Percentiles rank a stretch among this genome's conserved stretches.
Conservation (phyloP, 2,888 invertebrate species). For the Linyphia triangularis region DNA sequence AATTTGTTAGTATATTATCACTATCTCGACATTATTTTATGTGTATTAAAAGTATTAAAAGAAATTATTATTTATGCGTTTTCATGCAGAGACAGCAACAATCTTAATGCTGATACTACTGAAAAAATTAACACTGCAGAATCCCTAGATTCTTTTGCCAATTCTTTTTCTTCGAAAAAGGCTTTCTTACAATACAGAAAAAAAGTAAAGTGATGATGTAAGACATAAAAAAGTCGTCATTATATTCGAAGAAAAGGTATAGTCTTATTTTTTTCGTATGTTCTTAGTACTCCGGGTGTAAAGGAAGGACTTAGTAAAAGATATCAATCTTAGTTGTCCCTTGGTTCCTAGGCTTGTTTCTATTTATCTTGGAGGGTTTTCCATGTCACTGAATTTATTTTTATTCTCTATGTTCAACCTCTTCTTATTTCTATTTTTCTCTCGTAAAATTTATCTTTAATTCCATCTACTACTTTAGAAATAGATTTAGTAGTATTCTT, state of each 20-base stretch:
- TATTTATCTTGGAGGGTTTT: conserved; percentile 69
- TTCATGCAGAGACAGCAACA: background rate
- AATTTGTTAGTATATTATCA: too few species aligned
- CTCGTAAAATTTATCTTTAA: conserved; percentile 12
- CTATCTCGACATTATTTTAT: too few species aligned
- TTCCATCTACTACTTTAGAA: conserved; percentile 11
- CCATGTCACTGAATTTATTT: conserved; percentile 48
- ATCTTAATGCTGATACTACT: background rate
- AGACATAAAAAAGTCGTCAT: conserved; percentile 61
- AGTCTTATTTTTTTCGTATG: conserved; percentile 18
- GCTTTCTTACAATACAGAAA: background rate
- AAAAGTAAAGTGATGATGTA: conserved; percentile 47
- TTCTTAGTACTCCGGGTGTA: conserved; percentile 27
- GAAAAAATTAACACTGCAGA: background rate
- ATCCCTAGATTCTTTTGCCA: background rate
- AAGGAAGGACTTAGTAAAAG: conserved; percentile 65
- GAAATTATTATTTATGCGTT: conserved; percentile 22
- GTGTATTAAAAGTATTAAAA: conserved; percentile 20
- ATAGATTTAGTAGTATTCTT: background rate
- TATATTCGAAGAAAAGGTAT: conserved; percentile 56
- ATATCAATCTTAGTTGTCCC: conserved; percentile 72
- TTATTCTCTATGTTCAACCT: conserved; percentile 10
- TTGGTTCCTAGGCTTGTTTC: conserved; percentile 62
- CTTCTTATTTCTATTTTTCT: conserved; percentile 7
- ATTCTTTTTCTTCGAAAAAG: background rate